Conservation (phyloP, 2,888 invertebrate species). For the Tillus elongatus region DNA sequence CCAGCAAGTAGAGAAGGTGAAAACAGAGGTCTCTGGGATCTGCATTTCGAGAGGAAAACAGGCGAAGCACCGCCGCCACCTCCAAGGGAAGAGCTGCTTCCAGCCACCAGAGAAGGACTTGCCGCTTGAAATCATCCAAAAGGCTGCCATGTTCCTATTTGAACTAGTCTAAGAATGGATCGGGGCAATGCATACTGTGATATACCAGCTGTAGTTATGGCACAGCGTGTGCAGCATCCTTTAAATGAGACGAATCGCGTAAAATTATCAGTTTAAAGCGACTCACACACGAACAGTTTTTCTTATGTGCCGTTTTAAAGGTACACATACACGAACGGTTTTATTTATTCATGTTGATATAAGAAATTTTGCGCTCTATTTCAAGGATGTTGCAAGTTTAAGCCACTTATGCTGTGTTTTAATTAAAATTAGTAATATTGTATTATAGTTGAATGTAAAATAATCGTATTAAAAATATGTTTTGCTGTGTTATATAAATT, state of each 20-base stretch:
- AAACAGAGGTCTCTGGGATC: constrained; percentile 44
- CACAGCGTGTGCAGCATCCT: too few relatives aligned
- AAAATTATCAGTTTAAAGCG: too few relatives aligned
- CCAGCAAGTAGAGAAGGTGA: constrained; percentile 35
- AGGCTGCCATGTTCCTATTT: constrained; percentile 46
- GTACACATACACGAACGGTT: too few relatives aligned
- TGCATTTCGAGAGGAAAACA: constrained; percentile 48
- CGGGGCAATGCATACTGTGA: constrained; percentile 45
- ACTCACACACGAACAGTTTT: too few relatives aligned
- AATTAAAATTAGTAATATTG: too few relatives aligned
- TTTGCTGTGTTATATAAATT: constrained; percentile 37
- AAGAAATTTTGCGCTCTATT: too few relatives aligned
- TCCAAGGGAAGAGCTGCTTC: constrained; percentile 45
- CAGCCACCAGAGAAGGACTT: constrained; percentile 62
- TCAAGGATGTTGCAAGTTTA: too few relatives aligned
- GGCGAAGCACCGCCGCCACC: constrained; percentile 32
- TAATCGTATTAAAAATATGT: constrained; percentile 27
- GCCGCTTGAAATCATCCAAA: constrained; percentile 50
- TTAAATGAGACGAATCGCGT: too few relatives aligned
- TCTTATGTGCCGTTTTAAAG: too few relatives aligned
- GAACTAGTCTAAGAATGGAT: constrained; percentile 33
- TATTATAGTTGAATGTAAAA: constrained; percentile 36
- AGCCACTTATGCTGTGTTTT: too few relatives aligned
- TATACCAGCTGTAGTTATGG: constrained; percentile 27
- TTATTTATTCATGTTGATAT: too few relatives aligned